Conservation (phyloP, 2,113 vertebrate genomes). For the Anoura caudifer region DNA sequence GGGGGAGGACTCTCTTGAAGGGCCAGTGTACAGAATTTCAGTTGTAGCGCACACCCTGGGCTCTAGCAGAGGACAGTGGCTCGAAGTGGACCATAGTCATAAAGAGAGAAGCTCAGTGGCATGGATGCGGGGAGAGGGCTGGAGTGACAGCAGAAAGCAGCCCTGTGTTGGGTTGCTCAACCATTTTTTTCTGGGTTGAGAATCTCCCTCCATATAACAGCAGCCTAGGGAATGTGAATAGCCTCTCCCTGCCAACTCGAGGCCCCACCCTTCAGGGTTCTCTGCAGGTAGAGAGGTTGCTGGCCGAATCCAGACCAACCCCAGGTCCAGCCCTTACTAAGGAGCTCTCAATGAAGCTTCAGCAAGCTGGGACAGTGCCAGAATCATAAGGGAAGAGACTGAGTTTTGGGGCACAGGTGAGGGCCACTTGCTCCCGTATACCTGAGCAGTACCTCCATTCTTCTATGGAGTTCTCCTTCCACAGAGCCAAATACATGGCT, state of each 20-base stretch:
- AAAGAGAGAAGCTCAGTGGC: background rate
- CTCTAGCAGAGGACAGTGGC: background rate
- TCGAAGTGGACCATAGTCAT: background rate
- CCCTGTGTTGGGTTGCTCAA: background rate
- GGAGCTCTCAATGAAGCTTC: background rate
- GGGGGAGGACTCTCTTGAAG: background rate
- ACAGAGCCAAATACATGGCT: background rate
- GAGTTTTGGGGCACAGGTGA: background rate
- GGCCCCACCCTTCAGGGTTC: background rate
- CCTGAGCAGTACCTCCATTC: background rate
- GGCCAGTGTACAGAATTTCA: background rate
- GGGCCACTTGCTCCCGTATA: background rate
- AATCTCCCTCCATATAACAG: background rate
- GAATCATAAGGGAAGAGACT: background rate
- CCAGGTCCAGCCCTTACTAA: background rate
- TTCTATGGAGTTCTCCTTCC: background rate
- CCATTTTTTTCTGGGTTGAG: too few species aligned
- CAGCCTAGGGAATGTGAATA: background rate
- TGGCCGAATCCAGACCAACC: background rate
- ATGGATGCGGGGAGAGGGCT: background rate
- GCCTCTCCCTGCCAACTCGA: background rate
- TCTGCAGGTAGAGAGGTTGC: background rate
- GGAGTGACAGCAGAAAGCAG: background rate
- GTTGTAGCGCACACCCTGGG: background rate
- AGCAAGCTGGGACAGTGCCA: background rate